Base-by-base conservation (phyloP, 1,140 invertebrate genomes). In the Bombus pyrosoma region DNA sequence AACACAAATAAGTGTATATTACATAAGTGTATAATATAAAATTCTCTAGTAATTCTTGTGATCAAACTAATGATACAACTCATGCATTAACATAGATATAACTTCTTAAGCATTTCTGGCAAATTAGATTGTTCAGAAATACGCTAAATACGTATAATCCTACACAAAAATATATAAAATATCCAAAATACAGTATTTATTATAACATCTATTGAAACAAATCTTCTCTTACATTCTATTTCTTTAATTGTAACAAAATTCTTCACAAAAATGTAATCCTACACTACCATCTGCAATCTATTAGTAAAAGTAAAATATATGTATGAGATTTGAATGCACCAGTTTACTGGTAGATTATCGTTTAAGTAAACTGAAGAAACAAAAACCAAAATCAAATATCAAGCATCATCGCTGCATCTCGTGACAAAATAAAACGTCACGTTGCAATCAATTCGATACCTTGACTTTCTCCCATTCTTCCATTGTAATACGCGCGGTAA, bases 401-500 rank as follows among this genome's bases (percentile, higher is more conserved):
- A 53, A 53, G 18, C 18, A 22, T 59, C 28, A n/a, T 59, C 18
- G 47, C 47, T 53, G 22, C 10, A n/a, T 28, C 57, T 28, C 25
- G 3, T 13, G 59, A 62, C 59, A 13, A 13, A 62, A 62, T n/a
- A 62, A n/a, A 62, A 62, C 59, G 28, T 62, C 13, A 22, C n/a
- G 32, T 66, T 34, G 64, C 34, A 34, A 9, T 34, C 66, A 68
- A 28, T 37, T 5, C 12, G 37, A 9, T 66, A 39, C 76, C 76
- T 84, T 79, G 82, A 62, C 83, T 84, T 84, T 84, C 83, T 79
- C 76, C 53, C 66, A 72, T 84, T 84, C 83, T 79, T 76, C 53
- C 66, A 72, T 84, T 84, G 83, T 84, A 62, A 71, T 64, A 59
- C 39, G 28, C 34, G 53, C n/a, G 71, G 25, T 32, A 32, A 4